Evolutionary conservation across 2,888 invertebrate genomes (phyloP), one percentile per base, ranked within the genome.

Genomic region (Operophtera brumata): DNA sequence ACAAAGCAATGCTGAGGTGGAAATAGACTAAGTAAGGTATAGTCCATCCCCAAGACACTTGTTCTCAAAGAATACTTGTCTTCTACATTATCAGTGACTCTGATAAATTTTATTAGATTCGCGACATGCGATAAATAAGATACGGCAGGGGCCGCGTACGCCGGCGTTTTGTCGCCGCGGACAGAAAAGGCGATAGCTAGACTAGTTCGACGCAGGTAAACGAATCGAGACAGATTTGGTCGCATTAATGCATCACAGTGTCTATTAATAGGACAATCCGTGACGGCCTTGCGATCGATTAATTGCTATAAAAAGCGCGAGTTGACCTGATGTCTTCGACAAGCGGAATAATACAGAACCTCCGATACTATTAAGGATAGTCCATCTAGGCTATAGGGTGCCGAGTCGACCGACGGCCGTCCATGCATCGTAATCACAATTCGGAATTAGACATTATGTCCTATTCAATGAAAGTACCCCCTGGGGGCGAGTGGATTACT

Each of bases 371-470:
- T 4, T 20, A 20, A 20, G 4, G 20, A n/a, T n/a, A n/a, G n/a
- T n/a, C n/a, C n/a, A 36, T 13, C 12, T 3, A 6, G 6, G 8
- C 13, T 2, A n/a, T 30, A 39, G 59, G 54, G 59, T 42, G 65
- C 66, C 7, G 13, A 13, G 36, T 3, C 6, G 11, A 11, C 34
- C n/a, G n/a, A 20, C 20, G 20, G 8, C 64, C 50, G 49, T 45
- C 37, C 42, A 42, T 58, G 61, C 62, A 53, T 49, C 62, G 70
- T 69, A 80, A 83, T 82, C 75, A 75, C 75, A 65, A 51, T 72
- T 78, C 77, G 64, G 73, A 82, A 81, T 81, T 78, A 78, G 65
- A 78, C 56, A 75, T 77, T 77, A 77, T 75, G 65, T 56, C 59
- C 62, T 65, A 67, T 71, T 68, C 68, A 72, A 68, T 69, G 67